These are phyloP conservation scores for Tyria jacobaeae DNA, from an alignment of 2,888 invertebrate species.

Conservation along the genomic window DNA sequence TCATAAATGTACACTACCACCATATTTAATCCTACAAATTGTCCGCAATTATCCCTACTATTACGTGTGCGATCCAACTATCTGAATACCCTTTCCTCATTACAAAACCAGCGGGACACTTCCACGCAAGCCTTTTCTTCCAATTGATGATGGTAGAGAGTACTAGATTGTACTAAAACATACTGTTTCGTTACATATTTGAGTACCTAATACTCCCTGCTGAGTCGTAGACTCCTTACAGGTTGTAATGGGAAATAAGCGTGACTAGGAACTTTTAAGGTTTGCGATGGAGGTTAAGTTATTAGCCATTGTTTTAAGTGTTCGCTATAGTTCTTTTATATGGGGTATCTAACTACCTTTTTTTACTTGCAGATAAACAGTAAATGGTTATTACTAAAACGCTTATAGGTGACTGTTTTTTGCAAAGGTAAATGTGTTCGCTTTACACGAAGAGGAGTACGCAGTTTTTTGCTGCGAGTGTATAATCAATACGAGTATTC, in stretches of 20 bases:
- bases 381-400: constrained; percentile 8
- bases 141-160: constrained; percentile 31
- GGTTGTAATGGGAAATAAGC: constrained; percentile 49
- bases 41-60: background rate
- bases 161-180: constrained; percentile 41
- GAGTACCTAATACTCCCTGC: constrained; percentile 53
- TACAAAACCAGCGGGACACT: constrained; percentile 41
- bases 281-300: constrained; percentile 30
- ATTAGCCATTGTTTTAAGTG: constrained; percentile 29
- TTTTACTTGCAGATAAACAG: constrained; percentile 1
- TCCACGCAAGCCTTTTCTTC: constrained; percentile 19
- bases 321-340: constrained; percentile 13
- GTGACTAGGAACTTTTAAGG: constrained; percentile 62
- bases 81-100: constrained; percentile 20
- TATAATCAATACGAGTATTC: too few relatives aligned
- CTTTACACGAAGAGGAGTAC: background rate
- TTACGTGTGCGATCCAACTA: constrained; percentile 2
- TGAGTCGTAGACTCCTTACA: constrained; percentile 41
- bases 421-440: background rate
- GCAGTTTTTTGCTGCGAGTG: background rate
- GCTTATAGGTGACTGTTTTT: background rate
- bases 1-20: too few relatives aligned
- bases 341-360: constrained; percentile 5
- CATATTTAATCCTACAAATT: background rate
- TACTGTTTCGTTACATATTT: constrained; percentile 42